Evolutionary conservation across 2,113 vertebrate genomes (phyloP), one percentile per base, ranked within the genome.

Genomic region (Dolichotis patagonum): DNA sequence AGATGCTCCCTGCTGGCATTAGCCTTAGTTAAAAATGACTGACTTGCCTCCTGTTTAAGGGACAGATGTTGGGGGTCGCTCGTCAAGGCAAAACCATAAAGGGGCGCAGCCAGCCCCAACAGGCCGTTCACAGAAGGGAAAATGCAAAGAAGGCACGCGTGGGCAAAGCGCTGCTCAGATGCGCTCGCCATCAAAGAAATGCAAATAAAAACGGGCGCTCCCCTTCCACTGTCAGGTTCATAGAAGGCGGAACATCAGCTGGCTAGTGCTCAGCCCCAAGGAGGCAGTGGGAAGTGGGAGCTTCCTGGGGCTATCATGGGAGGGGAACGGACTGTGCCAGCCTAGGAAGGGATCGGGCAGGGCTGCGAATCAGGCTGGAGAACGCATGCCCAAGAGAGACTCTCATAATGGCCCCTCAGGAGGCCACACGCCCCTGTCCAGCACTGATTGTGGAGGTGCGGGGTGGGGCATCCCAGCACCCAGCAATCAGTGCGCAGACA

Each of bases 401-500:
- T 10, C 38, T 32, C 58, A 32, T 49, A 30, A 35, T 0, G 0
- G 19, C 30, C 28, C 5, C 28, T 52, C 62, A n/a, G 43, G 35
- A 85, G 69, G 91, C 19, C 60, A 2, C 4, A 1, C 26, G 7
- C 24, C 4, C 5, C 8, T 24, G 38, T 2, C 13, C 7, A 32
- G 22, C 71, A 19, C 86, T 1, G 13, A 20, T 7, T 10, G 32
- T n/a, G 85, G 35, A 49, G 32, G 24, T 14, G 43, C 38, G 87
- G 5, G 7, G 0, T 3, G 32, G 43, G 63, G 24, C 26, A 38
- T 65, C 19, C 43, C n/a, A 0, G 73, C 17, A 7, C 6, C 58
- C 52, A 14, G 7, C 35, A 2, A 0, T 20, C 12, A 0, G 38
- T 0, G 24, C 2, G n/a, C 12, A 3, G 10, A 38, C 58, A 13